Evolutionary conservation across 2,888 invertebrate species (phyloP).

Genomic region (Eilema griseolum): DNA sequence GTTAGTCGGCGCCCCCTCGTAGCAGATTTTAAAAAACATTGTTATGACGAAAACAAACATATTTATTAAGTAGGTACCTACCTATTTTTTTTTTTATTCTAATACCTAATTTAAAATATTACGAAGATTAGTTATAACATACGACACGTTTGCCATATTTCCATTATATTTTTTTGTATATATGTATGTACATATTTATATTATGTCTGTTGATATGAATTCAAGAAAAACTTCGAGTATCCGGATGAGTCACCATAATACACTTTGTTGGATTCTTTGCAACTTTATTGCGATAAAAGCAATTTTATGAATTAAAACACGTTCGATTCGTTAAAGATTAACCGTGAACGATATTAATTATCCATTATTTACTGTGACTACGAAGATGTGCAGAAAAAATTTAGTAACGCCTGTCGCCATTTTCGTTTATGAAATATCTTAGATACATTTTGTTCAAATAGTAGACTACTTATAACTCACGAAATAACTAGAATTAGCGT

Average conservation of each 20-base stretch:
- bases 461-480: too few relatives aligned
- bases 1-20: conserved; percentile 63
- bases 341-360: conserved; percentile 19
- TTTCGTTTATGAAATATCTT: too few relatives aligned
- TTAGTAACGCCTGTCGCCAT: background rate
- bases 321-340: conserved; percentile 22
- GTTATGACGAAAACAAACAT: conserved; percentile 83
- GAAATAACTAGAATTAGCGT: too few relatives aligned
- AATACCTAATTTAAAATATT: too few relatives aligned
- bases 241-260: conserved; percentile 67
- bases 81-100: too few relatives aligned
- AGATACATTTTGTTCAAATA: too few relatives aligned
- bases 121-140: too few relatives aligned
- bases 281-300: conserved; percentile 14
- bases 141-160: too few relatives aligned
- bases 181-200: too few relatives aligned
- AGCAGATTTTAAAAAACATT: conserved; percentile 71
- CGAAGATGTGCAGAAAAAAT: conserved; percentile 25
- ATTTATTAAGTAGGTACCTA: too few relatives aligned
- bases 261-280: conserved; percentile 28
- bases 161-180: too few relatives aligned
- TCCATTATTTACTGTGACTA: conserved; percentile 26
- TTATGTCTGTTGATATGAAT: too few relatives aligned
- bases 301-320: conserved; percentile 67
- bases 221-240: conserved; percentile 40